Evolutionary conservation across 2,888 invertebrate species (phyloP).

Genomic region (Acrobasis consociella): DNA sequence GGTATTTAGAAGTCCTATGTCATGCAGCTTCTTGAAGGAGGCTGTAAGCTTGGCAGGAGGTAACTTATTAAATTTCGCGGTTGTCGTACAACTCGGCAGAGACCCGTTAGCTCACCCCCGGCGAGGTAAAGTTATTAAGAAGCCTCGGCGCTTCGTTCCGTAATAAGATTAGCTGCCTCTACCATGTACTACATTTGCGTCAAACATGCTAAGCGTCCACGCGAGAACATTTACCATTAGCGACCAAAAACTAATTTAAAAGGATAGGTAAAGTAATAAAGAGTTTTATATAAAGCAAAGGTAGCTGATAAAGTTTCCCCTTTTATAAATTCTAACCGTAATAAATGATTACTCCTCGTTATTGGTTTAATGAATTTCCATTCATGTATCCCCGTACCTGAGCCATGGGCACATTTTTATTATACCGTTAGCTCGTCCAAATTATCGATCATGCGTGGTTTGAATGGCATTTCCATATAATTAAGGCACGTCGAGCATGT

Average conservation of each 20-base stretch:
- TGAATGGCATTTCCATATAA: constrained; percentile 6
- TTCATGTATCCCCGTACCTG: background rate
- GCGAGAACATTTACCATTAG: constrained; percentile 17
- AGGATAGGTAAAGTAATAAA: constrained; percentile 1
- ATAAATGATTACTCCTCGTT: background rate
- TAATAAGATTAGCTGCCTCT: constrained; percentile 70
- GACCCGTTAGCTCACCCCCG: constrained; percentile 52
- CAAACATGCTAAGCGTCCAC: constrained; percentile 16
- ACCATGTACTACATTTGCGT: constrained; percentile 20
- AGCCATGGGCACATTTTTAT: background rate
- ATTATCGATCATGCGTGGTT: constrained; percentile 9
- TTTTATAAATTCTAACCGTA: background rate
- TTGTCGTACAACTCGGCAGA: constrained; percentile 42
- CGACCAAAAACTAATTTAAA: background rate
- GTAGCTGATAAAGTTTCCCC: background rate
- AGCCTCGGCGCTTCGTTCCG: constrained; percentile 62
- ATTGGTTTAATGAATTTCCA: background rate
- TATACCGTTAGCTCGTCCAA: constrained; percentile 11
- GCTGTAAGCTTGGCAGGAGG: constrained; percentile 7
- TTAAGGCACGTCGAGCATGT: constrained; percentile 7
- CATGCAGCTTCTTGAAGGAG: background rate
- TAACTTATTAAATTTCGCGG: constrained; percentile 55
- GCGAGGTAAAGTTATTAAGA: constrained; percentile 67
- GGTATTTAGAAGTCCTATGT: no score
- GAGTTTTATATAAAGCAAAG: background rate